These are phyloP conservation scores for Saccopteryx leptura DNA, from an alignment of 2,113 vertebrate species.

Conservation along the genomic window DNA sequence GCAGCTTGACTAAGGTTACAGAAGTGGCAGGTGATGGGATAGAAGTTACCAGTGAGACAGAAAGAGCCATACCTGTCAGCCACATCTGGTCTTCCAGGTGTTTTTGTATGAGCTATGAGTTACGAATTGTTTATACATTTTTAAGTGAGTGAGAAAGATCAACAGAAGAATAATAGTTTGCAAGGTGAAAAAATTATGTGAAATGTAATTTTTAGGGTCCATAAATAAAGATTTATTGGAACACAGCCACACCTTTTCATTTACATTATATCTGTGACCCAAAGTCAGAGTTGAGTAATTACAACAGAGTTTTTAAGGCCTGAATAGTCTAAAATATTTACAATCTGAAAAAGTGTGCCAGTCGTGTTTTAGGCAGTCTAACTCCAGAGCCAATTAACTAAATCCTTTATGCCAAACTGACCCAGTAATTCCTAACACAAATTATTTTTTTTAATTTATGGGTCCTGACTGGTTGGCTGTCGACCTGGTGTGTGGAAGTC, in stretches of 20 bases:
- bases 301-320: not conserved
- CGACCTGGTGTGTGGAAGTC: no score
- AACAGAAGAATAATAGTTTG: not conserved
- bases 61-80: not conserved
- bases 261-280: not conserved
- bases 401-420: not conserved
- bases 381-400: not conserved
- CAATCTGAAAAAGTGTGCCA: not conserved
- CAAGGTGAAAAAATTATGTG: not conserved
- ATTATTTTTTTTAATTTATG: not conserved
- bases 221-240: constrained; percentile 8
- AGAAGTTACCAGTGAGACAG: not conserved
- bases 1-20: not conserved
- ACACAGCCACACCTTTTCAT: not conserved
- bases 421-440: not conserved
- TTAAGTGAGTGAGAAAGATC: not conserved
- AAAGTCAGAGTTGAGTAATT: not conserved
- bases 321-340: not conserved
- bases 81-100: not conserved
- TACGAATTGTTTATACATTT: not conserved
- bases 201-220: not conserved
- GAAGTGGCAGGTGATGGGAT: not conserved
- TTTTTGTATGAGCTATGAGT: not conserved
- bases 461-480: no score
- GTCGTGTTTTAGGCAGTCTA: not conserved